Evolutionary conservation across 2,888 invertebrate species (phyloP), one percentile per base, ranked within the genome.

Genomic region (Strigamia maritima): DNA sequence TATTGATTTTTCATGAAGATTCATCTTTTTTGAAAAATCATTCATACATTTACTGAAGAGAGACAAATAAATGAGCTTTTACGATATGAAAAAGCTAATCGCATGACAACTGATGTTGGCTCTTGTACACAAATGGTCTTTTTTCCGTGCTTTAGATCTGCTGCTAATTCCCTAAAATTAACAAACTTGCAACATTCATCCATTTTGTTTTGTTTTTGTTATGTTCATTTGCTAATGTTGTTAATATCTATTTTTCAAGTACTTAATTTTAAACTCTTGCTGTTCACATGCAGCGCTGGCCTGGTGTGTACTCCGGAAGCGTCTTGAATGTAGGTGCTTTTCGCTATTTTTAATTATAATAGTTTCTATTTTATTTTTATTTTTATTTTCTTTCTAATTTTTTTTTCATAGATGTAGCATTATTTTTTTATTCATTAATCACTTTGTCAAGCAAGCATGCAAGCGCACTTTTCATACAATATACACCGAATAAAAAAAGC

Each of bases 301-400:
- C 86, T 96, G 95, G 95, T 93, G 93, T 90, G 93, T 94, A 83
- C 92, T 95, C 87, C 91, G 94, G 87, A 94, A 94, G 87, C 90
- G 94, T 85, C 91, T 94, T 87, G 94, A 95, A 88, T 93, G 95
- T 95, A 92, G 90, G 93, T 92, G 87, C 26, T 22, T 76, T 74
- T 35, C 22, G 28, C 28, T 74, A 74, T 19, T 19, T 49, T 49
- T 40, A 40, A 7, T 40, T 40, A n/a, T n/a, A 49, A 14, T 19
- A 49, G 6, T 49, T 49, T 16, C 16, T 3, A 3, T 49, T 4
- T 49, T 49, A 10, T 6, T 49, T 49, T 49, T 49, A 10, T 14
- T 14, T 49, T 49, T 49, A n/a, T 49, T 49, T 14, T 49, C 19
- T 4, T 49, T 49, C 6, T 49, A 10, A n/a, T n/a, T n/a, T n/a